These are phyloP conservation scores for Hylomyscus alleni DNA, from an alignment of 2,797 vertebrate genomes.

Conservation along the genomic window DNA sequence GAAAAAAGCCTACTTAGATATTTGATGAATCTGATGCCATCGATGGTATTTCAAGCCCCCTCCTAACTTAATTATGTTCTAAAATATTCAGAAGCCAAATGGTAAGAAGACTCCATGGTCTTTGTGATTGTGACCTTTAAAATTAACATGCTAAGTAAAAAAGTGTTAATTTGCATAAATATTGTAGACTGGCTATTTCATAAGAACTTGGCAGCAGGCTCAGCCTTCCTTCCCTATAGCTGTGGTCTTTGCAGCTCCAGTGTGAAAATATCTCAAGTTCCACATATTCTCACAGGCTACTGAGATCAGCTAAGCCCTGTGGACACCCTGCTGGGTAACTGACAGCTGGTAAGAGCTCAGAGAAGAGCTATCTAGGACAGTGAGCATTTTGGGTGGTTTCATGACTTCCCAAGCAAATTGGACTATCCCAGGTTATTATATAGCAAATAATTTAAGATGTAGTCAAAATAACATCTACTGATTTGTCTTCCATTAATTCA, in stretches of 20 bases:
- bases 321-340: background rate
- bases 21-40: conserved; percentile 48
- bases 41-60: conserved; percentile 46
- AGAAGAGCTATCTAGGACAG: background rate
- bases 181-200: conserved; percentile 70
- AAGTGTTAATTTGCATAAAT: conserved; percentile 73
- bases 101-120: conserved; percentile 27
- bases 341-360: background rate
- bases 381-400: background rate
- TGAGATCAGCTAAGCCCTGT: conserved; percentile 46
- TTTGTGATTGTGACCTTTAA: conserved; percentile 73
- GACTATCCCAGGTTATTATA: background rate
- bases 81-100: conserved; percentile 62
- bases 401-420: background rate
- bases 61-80: conserved; percentile 50
- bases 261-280: conserved; percentile 28
- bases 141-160: conserved; percentile 76
- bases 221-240: conserved; percentile 39
- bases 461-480: background rate
- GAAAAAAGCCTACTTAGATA: background rate
- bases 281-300: conserved; percentile 36
- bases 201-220: conserved; percentile 41
- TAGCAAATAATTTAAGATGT: conserved; percentile 7
- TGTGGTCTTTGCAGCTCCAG: conserved; percentile 53
- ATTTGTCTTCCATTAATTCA: background rate